Base-by-base conservation (phyloP, 2,797 vertebrate species). In the Platyrinchus mystaceus region DNA sequence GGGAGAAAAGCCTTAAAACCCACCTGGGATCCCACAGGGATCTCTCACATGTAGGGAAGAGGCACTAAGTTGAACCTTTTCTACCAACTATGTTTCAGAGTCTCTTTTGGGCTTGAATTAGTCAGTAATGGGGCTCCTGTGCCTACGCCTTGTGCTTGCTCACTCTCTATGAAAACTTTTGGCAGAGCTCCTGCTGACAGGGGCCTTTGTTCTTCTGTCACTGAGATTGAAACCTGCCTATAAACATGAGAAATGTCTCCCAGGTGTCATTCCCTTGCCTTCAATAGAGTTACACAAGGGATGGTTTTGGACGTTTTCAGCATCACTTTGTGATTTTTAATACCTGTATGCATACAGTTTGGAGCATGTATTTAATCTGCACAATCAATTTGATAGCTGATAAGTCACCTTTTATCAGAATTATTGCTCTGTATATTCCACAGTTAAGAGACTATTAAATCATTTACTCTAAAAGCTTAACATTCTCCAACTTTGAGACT, bases 321-420 rank as follows among this genome's bases (percentile, higher is more conserved):
- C 67, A 74, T 56, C 84, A 87, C 41, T 89, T 90, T n/a, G 66
- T 91, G 83, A 90, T 93, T 95, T 94, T 95, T 94, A 94, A 49
- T 89, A 88, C 52, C 34, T 76, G 32, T 70, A 58, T 77, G 94
- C 85, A 55, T 93, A 74, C 55, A 84, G 76, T 88, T 86, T 91
- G 91, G 43, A 86, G 80, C 87, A 94, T 2, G 23, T 84, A 90
- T 94, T 96, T 96, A 95, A 97, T 94, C 91, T 93, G 82, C 76
- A 84, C 79, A 93, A 91, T 84, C 93, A 90, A 79, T 95, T 95
- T 93, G 76, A 96, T 94, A 79, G 85, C 77, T 87, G 83, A 74
- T 91, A 94, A 94, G 83, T 95, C 87, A 94, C 55, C 55, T 92
- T 93, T 86, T 91, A 80, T 94, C 89, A 91, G 83, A 94, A 93